Percentiles rank a stretch among this genome's conserved stretches.
phyloP scores from a whole-genome alignment of 2,888 invertebrate genomes.

The Microplitis deprimator region DNA sequence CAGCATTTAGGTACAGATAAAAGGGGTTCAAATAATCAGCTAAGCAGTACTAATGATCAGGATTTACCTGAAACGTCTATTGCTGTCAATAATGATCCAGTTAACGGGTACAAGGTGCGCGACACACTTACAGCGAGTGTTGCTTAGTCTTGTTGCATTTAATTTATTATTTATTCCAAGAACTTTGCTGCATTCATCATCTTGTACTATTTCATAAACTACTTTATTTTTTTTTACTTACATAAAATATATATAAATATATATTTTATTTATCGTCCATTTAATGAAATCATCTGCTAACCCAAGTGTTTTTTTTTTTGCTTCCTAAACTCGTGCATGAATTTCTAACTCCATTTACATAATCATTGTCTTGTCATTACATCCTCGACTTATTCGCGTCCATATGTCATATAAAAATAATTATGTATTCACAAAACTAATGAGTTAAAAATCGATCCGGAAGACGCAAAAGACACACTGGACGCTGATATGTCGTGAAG shows the following conservation, averaged over 20 bases:
- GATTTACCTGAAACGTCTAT: constrained; percentile 47
- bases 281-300: neutral
- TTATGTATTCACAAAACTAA: neutral
- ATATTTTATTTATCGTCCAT: neutral
- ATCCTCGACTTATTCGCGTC: constrained; percentile 32
- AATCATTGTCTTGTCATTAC: neutral
- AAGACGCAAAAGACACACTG: constrained; percentile 39
- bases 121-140: constrained; percentile 59
- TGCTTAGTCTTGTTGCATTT: constrained; percentile 59
- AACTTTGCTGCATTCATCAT: constrained; percentile 30
- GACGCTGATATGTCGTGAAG: constrained; percentile 38
- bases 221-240: constrained; percentile 12
- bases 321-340: constrained; percentile 32
- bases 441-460: constrained; percentile 1
- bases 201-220: constrained; percentile 19
- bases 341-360: constrained; percentile 19
- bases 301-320: constrained; percentile 22
- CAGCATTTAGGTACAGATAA: constrained; percentile 67
- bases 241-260: neutral
- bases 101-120: constrained; percentile 54
- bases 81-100: neutral
- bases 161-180: constrained; percentile 40
- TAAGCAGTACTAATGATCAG: constrained; percentile 53
- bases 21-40: constrained; percentile 58
- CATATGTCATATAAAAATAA: constrained; percentile 30